Evolutionary conservation across 2,113 vertebrate species (phyloP).

Genomic region (Pimephales promelas): DNA sequence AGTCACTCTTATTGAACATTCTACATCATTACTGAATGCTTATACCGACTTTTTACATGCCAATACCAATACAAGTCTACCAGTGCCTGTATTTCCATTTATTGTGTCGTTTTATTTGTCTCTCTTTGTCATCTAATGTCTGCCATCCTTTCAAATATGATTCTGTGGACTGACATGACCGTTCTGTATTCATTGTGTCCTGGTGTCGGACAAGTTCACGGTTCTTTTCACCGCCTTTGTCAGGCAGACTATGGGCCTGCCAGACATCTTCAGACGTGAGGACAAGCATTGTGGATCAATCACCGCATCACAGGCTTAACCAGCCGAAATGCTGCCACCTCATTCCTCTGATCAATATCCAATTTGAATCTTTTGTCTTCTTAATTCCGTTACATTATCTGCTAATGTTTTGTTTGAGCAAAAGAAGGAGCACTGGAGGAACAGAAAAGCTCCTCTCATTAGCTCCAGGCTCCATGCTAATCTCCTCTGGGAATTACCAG

Average conservation of each 20-base stretch:
- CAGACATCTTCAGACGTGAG: slow-evolving; percentile 53
- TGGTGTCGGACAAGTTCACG: not conserved
- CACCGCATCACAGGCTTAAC: slow-evolving; percentile 71
- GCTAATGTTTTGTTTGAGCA: slow-evolving; percentile 47
- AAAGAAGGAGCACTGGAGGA: slow-evolving; percentile 51
- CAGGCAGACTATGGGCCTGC: slow-evolving; percentile 38
- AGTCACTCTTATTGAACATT: slow-evolving; percentile 20
- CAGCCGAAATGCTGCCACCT: slow-evolving; percentile 65
- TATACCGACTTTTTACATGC: not conserved
- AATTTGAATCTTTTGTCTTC: slow-evolving; percentile 77
- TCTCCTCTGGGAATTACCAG: slow-evolving; percentile 76
- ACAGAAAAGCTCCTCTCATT: slow-evolving; percentile 66
- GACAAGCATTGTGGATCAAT: slow-evolving; percentile 70
- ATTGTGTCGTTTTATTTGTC: not conserved
- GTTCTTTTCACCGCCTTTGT: slow-evolving; percentile 50
- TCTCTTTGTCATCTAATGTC: slow-evolving; percentile 27
- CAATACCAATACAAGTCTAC: slow-evolving; percentile 22
- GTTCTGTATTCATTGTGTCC: slow-evolving; percentile 26
- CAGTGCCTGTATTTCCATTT: not conserved
- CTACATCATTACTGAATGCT: slow-evolving; percentile 2
- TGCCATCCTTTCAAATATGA: slow-evolving; percentile 40
- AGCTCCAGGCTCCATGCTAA: slow-evolving; percentile 71
- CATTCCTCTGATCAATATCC: slow-evolving; percentile 75
- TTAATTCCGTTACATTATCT: slow-evolving; percentile 73
- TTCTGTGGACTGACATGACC: slow-evolving; percentile 60